Base-by-base conservation (phyloP, 2,113 vertebrate species). In the Scytalopus superciliaris region DNA sequence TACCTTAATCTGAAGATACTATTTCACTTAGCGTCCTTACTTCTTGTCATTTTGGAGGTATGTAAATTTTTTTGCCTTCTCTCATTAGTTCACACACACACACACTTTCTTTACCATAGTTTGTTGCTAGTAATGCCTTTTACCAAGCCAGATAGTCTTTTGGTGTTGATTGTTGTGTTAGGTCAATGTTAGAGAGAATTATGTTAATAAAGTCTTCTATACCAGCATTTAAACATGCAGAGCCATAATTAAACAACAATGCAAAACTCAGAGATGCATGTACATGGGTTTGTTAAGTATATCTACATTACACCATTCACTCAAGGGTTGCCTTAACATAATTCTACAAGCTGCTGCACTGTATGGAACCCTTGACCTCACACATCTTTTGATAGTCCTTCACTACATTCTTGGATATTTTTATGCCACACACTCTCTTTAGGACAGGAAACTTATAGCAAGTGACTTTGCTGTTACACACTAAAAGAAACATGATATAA, bases 41-140 rank as follows among this genome's bases (percentile, higher is more conserved):
- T n/a, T 6, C 14, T 76, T 62, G 12, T 53, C 5, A 67, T 76
- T 90, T 76, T 53, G 14, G 3, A 47, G 5, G 5, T 40, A 19
- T 50, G 17, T 15, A 19, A 4, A 6, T 45, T 53, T 76, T 37
- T 73, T 88, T 5, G 11, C 7, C 6, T 60, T 64, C 27, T 59
- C 3, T 0, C 40, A 13, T 25, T 25, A 73, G 7, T 37, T 7
- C 11, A n/a, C n/a, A 40, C 11, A 12, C 16, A 25, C 11, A 10
- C 7, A 45, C 4, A 3, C 5, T 42, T 82, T 45, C 39, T 76
- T 59, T 67, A 22, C 8, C 25, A 22, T 50, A 87, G 16, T 2
- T 73, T n/a, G 27, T 33, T 64, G 9, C 0, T 11, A 57, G 13
- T 30, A 35, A 30, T 27, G 3, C 33, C 16, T 78, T 91, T 81